Conservation (phyloP, 2,113 vertebrate genomes). For the Scolopax mira region DNA sequence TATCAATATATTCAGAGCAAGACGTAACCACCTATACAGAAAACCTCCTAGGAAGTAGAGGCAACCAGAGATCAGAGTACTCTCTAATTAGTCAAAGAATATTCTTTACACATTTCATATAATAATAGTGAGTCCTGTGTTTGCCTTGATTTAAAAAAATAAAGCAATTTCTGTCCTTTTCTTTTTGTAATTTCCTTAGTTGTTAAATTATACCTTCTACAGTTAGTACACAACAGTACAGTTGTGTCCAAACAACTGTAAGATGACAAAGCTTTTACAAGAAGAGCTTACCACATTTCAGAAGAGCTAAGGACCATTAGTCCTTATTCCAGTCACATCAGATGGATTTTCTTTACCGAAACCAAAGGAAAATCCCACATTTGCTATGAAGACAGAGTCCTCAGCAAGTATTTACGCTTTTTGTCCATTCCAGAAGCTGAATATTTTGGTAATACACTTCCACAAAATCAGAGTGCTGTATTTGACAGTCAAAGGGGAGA, state of each 20-base stretch:
- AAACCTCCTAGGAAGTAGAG: not conserved
- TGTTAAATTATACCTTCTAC: not conserved
- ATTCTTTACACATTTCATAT: not conserved
- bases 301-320: not conserved
- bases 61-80: not conserved
- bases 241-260: not conserved
- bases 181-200: not conserved
- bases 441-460: not conserved
- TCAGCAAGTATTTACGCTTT: not conserved
- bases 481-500: not conserved
- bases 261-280: not conserved
- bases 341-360: not conserved
- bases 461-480: not conserved
- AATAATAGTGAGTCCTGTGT: not conserved
- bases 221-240: not conserved
- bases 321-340: not conserved
- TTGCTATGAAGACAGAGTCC: not conserved
- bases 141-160: not conserved
- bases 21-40: not conserved
- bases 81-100: not conserved
- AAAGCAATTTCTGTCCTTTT: not conserved
- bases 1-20: not conserved
- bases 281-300: not conserved
- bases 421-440: not conserved
- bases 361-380: not conserved